These are phyloP conservation scores for Alcedo atthis DNA, from an alignment of 2,797 vertebrate genomes.

Conservation along the genomic window DNA sequence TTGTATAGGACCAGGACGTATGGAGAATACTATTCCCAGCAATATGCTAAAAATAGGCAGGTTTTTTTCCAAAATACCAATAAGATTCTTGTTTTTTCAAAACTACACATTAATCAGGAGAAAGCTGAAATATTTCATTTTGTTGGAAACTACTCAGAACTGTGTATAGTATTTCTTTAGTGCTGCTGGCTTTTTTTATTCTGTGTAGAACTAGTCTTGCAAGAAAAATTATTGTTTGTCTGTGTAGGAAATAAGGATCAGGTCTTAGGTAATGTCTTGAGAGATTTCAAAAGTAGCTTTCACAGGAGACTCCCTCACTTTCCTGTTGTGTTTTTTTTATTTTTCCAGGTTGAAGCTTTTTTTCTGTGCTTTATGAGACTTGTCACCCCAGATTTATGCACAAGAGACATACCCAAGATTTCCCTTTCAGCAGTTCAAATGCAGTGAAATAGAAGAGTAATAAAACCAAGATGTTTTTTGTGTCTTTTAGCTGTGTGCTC, in stretches of 20 bases:
- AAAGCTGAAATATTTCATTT: background rate
- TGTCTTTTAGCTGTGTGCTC: background rate
- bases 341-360: constrained; percentile 4
- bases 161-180: background rate
- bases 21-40: background rate
- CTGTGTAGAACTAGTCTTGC: background rate
- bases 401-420: background rate
- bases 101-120: background rate
- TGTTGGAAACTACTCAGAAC: background rate
- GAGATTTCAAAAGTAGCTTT: background rate
- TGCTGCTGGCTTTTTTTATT: background rate
- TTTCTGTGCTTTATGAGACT: background rate
- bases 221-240: background rate
- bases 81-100: background rate
- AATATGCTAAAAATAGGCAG: background rate
- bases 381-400: background rate
- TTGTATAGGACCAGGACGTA: background rate
- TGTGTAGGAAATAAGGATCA: background rate
- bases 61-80: background rate
- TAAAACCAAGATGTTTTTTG: background rate
- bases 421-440: constrained; percentile 11
- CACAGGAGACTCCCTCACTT: background rate
- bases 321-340: background rate
- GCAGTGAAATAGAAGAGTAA: constrained; percentile 28
- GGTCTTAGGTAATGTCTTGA: background rate